phyloP scores from a whole-genome alignment of 1,140 invertebrate species.

The Orchesella cincta region DNA sequence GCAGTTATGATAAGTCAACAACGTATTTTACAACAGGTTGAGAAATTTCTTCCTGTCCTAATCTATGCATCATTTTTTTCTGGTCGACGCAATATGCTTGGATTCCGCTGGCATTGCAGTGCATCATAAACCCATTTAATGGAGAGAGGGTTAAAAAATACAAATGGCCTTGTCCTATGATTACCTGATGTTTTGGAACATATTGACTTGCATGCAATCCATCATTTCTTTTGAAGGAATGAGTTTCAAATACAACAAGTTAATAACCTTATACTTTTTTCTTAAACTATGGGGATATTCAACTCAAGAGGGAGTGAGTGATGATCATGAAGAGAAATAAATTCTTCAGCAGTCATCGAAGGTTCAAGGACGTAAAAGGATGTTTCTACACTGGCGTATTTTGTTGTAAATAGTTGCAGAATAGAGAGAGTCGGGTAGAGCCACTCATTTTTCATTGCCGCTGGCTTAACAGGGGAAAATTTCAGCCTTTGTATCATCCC shows the following conservation, averaged over 20 bases:
- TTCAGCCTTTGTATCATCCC: too few relatives aligned
- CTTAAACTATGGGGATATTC: not conserved
- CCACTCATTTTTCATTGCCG: constrained; percentile 4
- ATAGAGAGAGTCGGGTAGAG: not conserved
- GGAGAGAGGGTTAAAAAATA: not conserved
- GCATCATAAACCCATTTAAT: not conserved
- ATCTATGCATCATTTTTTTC: not conserved
- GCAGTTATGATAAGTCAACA: not conserved
- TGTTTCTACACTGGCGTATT: not conserved
- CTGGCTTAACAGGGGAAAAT: too few relatives aligned
- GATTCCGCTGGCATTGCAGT: not conserved
- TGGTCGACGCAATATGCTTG: not conserved
- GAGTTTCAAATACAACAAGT: too few relatives aligned
- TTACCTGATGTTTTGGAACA: too few relatives aligned
- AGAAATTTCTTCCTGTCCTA: constrained; percentile 18
- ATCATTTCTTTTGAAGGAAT: too few relatives aligned
- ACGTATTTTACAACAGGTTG: not conserved
- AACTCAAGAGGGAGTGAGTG: not conserved
- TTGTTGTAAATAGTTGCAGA: not conserved
- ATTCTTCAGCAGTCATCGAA: constrained; percentile 12
- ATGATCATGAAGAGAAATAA: too few relatives aligned
- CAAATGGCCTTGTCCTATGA: not conserved
- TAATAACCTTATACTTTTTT: too few relatives aligned
- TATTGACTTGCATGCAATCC: too few relatives aligned
- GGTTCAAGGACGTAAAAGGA: not conserved